Evolutionary conservation across 2,113 vertebrate species (phyloP).

Genomic region (Chunga burmeisteri): DNA sequence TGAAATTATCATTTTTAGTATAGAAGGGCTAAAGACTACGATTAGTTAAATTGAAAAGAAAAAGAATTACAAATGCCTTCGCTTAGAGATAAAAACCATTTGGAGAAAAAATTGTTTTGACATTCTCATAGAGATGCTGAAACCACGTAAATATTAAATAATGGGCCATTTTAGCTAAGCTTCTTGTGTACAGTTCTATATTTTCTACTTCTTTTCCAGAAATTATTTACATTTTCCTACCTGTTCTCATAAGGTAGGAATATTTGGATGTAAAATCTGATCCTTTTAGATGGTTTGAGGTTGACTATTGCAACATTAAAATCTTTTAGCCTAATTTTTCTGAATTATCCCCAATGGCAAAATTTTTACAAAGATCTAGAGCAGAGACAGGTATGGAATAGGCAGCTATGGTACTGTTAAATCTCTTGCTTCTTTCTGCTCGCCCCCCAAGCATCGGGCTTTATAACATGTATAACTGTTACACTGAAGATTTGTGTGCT

Average conservation of each 20-base stretch:
- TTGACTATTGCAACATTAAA: neutral
- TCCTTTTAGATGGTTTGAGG: neutral
- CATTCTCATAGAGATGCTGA: neutral
- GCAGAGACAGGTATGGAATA: neutral
- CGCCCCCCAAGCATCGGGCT: neutral
- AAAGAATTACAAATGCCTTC: neutral
- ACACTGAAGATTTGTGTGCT: neutral
- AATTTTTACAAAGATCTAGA: neutral
- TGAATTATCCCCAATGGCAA: neutral
- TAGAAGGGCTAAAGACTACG: neutral
- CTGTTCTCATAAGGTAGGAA: neutral
- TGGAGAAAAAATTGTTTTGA: neutral
- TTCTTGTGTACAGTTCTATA: neutral
- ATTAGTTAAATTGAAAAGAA: neutral
- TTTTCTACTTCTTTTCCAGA: neutral
- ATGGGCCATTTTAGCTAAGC: neutral
- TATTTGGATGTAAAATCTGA: neutral
- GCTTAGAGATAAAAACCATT: neutral
- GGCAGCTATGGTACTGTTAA: neutral
- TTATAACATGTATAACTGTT: neutral
- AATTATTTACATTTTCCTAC: neutral
- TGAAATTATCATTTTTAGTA: neutral
- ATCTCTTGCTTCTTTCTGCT: neutral
- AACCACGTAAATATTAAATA: neutral
- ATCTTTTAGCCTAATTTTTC: neutral